Conservation (phyloP, 2,113 vertebrate species). For the Rhinolophus ferrumequinum region DNA sequence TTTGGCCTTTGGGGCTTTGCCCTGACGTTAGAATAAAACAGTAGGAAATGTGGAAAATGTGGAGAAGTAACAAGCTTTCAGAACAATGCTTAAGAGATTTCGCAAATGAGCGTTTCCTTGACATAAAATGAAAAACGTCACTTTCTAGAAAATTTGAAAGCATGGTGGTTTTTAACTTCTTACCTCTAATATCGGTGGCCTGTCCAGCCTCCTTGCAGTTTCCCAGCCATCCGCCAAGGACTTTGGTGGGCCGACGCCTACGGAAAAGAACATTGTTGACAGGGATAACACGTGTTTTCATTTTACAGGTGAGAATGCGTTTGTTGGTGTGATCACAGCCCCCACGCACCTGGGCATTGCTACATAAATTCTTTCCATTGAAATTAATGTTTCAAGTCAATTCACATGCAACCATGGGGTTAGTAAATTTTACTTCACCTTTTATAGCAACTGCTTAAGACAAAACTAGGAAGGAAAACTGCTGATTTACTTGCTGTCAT, state of each 20-base stretch:
- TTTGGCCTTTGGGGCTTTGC: not conserved
- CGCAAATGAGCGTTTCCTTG: not conserved
- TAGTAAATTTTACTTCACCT: not conserved
- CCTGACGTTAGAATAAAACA: not conserved
- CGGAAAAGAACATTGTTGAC: not conserved
- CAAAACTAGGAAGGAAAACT: not conserved
- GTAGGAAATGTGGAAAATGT: not conserved
- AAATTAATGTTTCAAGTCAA: not conserved
- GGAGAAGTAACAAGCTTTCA: not conserved
- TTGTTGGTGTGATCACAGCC: accelerated
- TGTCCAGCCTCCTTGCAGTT: slow-evolving; percentile 88
- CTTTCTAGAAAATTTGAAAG: not conserved
- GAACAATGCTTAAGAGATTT: not conserved
- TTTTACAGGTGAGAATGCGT: not conserved
- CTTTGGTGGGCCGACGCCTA: slow-evolving; percentile 85
- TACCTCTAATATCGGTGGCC: slow-evolving; percentile 88
- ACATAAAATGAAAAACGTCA: not conserved
- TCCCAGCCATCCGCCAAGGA: slow-evolving; percentile 92
- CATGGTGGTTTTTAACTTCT: not conserved
- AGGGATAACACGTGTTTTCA: accelerated
- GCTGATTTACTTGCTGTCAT: not conserved
- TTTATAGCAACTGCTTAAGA: not conserved
- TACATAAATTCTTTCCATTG: not conserved
- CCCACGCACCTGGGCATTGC: accelerated
- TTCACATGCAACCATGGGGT: too few relatives aligned